phyloP scores from a whole-genome alignment of 1,140 invertebrate genomes.

The Periplaneta americana region DNA sequence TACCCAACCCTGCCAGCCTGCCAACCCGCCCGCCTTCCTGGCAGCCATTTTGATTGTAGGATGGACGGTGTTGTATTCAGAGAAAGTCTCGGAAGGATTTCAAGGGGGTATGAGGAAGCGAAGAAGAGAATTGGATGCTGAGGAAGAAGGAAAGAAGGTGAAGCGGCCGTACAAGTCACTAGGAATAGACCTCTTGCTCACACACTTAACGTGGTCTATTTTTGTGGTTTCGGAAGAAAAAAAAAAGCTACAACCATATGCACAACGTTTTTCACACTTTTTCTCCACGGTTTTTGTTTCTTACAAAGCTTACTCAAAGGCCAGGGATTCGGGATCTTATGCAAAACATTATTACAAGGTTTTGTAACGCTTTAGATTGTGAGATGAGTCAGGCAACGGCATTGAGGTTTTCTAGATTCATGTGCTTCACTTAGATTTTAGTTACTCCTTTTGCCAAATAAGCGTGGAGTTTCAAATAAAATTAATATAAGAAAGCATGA shows the following conservation, averaged over 20 bases:
- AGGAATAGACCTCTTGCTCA: neutral
- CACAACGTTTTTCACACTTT: neutral
- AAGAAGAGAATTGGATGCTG: neutral
- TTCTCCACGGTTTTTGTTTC: neutral
- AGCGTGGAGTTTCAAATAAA: too few species aligned
- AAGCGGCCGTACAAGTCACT: neutral
- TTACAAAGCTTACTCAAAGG: too few species aligned
- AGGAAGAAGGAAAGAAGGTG: neutral
- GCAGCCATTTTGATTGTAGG: too few species aligned
- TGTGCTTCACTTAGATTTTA: too few species aligned
- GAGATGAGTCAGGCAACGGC: too few species aligned
- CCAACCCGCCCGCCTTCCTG: conserved; percentile 20
- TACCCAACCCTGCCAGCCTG: conserved; percentile 22
- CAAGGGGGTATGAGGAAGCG: neutral
- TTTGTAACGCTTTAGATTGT: too few species aligned
- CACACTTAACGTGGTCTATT: neutral
- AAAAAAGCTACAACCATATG: neutral
- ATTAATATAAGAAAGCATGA: too few species aligned
- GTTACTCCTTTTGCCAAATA: too few species aligned
- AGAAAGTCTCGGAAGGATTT: neutral
- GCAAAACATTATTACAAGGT: too few species aligned
- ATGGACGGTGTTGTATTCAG: neutral
- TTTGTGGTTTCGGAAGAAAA: neutral
- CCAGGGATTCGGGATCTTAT: too few species aligned
- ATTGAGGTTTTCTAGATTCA: too few species aligned